phyloP scores from a whole-genome alignment of 2,113 vertebrate species.

The Columba janthina region DNA sequence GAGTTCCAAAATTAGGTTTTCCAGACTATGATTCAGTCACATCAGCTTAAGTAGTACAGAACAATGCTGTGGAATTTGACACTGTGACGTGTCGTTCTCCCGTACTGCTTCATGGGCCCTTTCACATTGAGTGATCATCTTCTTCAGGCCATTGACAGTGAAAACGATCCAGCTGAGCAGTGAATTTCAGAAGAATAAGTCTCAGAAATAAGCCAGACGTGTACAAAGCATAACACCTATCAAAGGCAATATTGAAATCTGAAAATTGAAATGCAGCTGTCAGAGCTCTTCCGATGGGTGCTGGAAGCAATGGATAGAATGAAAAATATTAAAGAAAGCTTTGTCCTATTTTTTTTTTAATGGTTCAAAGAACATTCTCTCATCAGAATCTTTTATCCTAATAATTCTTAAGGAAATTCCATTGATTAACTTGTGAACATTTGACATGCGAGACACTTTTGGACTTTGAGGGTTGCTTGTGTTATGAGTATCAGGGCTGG shows the following conservation, averaged over 20 bases:
- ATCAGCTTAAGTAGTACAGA: slow-evolving; percentile 26
- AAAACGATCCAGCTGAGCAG: slow-evolving; percentile 56
- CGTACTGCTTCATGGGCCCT: slow-evolving; percentile 19
- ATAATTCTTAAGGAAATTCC: slow-evolving; percentile 15
- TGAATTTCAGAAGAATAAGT: slow-evolving; percentile 49
- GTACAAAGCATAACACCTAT: slow-evolving; percentile 33
- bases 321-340: slow-evolving; percentile 40
- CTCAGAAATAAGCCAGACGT: slow-evolving; percentile 34
- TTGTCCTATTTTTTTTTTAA: not conserved
- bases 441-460: not conserved
- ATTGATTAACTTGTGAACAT: slow-evolving; percentile 6
- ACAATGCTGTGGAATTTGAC: slow-evolving; percentile 13
- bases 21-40: slow-evolving; percentile 34
- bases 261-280: slow-evolving; percentile 46
- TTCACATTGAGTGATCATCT: slow-evolving; percentile 31
- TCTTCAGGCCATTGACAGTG: slow-evolving; percentile 43
- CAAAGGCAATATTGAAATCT: slow-evolving; percentile 54
- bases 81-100: slow-evolving; percentile 38
- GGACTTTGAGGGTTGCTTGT: not conserved
- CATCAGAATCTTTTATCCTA: slow-evolving; percentile 2
- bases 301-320: slow-evolving; percentile 1
- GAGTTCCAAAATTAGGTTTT: slow-evolving; percentile 69
- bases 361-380: not conserved
- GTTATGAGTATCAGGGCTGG: not conserved
- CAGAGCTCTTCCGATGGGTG: slow-evolving; percentile 42